Evolutionary conservation across 2,113 vertebrate species (phyloP).

Genomic region (Cinclus cinclus): DNA sequence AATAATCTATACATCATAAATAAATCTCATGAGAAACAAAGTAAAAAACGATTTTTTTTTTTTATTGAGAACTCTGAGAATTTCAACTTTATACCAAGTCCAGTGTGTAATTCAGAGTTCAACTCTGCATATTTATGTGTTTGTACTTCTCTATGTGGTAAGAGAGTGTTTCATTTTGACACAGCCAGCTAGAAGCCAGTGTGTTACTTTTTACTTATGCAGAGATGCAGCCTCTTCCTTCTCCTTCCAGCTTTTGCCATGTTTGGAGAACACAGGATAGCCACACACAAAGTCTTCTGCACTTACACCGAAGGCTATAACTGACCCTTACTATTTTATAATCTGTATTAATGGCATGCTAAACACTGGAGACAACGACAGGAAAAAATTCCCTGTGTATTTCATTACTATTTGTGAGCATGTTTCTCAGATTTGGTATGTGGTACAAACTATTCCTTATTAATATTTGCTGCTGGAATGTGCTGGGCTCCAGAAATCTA

Average conservation of each 20-base stretch:
- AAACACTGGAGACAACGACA: not conserved
- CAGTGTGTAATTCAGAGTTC: not conserved
- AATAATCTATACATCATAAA: not conserved
- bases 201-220: not conserved
- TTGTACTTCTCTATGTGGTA: not conserved
- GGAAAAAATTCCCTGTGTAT: not conserved
- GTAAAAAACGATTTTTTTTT: not conserved
- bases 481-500: not conserved
- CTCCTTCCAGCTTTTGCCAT: not conserved
- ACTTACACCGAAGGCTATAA: not conserved
- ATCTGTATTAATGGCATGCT: not conserved
- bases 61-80: not conserved
- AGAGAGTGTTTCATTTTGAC: not conserved
- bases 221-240: not conserved
- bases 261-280: not conserved
- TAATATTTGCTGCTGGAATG: not conserved
- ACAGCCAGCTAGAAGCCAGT: not conserved
- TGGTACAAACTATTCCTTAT: not conserved
- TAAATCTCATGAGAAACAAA: not conserved
- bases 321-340: not conserved
- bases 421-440: not conserved
- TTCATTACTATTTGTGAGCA: not conserved
- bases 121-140: not conserved
- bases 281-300: not conserved
- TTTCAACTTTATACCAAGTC: not conserved